Evolutionary conservation across 2,888 invertebrate genomes (phyloP).

Genomic region (Cephonodes hylas): DNA sequence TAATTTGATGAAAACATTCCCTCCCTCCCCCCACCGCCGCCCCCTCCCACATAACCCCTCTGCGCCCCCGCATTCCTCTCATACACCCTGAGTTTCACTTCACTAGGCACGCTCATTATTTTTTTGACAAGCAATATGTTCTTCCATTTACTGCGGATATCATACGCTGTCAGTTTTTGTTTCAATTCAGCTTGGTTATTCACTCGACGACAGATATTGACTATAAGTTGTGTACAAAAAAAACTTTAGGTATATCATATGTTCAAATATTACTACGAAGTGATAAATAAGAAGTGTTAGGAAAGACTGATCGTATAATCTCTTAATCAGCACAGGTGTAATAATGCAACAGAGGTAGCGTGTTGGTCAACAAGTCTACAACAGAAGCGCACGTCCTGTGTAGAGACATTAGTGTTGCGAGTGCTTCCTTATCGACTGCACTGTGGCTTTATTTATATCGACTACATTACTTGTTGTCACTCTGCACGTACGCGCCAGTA

Average conservation of each 20-base stretch:
- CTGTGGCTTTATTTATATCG: too few species aligned
- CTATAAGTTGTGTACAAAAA: too few species aligned
- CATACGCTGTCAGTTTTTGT: not conserved
- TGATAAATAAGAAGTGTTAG: too few species aligned
- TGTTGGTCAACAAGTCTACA: too few species aligned
- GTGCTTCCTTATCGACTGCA: not conserved
- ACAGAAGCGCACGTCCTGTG: not conserved
- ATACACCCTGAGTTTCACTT: too few species aligned
- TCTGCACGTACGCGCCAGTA: not conserved
- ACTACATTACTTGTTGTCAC: not conserved
- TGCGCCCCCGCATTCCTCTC: too few species aligned
- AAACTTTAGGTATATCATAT: too few species aligned
- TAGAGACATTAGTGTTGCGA: not conserved
- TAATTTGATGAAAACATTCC: slow-evolving; percentile 21
- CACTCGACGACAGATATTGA: too few species aligned
- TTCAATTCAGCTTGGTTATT: not conserved
- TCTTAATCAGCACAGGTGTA: too few species aligned
- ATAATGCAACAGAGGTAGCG: too few species aligned
- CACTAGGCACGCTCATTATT: slow-evolving; percentile 5
- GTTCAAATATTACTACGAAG: too few species aligned
- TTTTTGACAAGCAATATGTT: slow-evolving; percentile 4
- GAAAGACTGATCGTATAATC: too few species aligned
- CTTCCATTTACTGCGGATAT: not conserved
- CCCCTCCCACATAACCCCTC: not conserved
- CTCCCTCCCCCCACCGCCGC: not conserved